phyloP scores from a whole-genome alignment of 2,797 vertebrate species.

The Rhincodon typus region DNA sequence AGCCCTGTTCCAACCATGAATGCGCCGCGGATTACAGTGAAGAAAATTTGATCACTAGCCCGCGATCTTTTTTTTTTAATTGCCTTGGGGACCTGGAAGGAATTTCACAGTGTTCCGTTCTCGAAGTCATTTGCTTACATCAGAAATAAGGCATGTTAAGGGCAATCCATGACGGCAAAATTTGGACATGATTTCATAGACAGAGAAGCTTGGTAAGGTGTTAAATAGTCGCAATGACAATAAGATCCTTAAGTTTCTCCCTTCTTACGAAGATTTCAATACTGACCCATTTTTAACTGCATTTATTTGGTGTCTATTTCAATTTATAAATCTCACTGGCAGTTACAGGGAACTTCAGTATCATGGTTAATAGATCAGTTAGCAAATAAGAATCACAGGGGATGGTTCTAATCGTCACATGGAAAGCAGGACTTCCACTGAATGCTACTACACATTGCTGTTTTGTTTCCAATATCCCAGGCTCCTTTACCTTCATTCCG shows the following conservation, averaged over 20 bases:
- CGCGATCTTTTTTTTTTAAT: neutral
- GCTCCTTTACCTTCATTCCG: neutral
- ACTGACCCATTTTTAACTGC: neutral
- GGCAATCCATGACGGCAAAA: neutral
- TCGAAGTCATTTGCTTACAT: slow-evolving; percentile 2
- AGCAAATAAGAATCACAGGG: neutral
- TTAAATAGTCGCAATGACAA: neutral
- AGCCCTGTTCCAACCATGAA: neutral
- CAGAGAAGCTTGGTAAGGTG: neutral
- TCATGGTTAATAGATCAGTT: slow-evolving; percentile 13
- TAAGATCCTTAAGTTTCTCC: neutral
- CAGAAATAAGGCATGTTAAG: neutral
- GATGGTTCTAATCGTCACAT: neutral
- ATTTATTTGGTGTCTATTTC: neutral
- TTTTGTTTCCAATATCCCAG: neutral
- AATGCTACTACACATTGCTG: neutral
- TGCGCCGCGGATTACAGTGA: neutral
- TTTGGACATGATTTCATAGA: neutral
- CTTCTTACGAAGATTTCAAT: neutral
- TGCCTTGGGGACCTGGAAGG: slow-evolving; percentile 3
- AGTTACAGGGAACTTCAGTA: neutral
- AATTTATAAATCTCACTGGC: neutral
- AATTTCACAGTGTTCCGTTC: slow-evolving; percentile 33
- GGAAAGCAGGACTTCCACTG: neutral
- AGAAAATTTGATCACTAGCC: neutral